These are phyloP conservation scores for Entelurus aequoreus DNA, from an alignment of 2,113 vertebrate genomes.

Conservation along the genomic window DNA sequence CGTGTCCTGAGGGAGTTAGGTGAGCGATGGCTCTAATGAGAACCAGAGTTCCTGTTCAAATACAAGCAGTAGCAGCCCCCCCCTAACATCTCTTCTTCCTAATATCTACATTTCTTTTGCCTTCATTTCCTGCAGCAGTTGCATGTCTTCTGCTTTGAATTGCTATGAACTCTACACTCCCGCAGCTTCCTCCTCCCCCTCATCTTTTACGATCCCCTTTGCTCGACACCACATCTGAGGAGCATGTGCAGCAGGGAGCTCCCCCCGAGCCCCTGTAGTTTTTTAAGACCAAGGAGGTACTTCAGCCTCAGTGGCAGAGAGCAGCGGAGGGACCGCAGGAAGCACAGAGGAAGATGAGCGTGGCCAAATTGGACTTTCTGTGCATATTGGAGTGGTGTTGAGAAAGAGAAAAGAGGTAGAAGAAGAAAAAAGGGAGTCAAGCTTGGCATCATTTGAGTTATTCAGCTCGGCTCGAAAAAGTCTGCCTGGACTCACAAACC, in stretches of 20 bases:
- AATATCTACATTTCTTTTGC: not conserved
- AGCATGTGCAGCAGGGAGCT: constrained; percentile 71
- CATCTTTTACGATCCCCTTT: constrained; percentile 32
- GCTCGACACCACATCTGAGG: constrained; percentile 68
- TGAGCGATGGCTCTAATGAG: constrained; percentile 51
- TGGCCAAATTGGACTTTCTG: constrained; percentile 21
- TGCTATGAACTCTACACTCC: constrained; percentile 16
- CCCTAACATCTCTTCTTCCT: constrained; percentile 11
- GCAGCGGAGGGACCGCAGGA: constrained; percentile 19
- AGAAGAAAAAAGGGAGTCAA: constrained; percentile 49
- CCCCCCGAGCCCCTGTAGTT: constrained; percentile 49
- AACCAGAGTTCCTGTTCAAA: constrained; percentile 62
- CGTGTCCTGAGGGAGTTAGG: constrained; percentile 16
- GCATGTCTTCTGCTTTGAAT: constrained; percentile 4
- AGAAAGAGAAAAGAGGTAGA: constrained; percentile 36
- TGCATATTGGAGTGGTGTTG: constrained; percentile 19
- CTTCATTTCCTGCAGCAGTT: not conserved
- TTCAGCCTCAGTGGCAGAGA: constrained; percentile 44
- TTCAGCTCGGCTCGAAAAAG: constrained; percentile 61
- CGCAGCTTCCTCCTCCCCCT: constrained; percentile 16
- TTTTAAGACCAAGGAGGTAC: constrained; percentile 37
- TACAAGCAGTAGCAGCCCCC: constrained; percentile 10
- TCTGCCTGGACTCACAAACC: constrained; percentile 71
- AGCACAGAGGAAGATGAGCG: constrained; percentile 21
- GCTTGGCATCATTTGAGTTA: constrained; percentile 70